phyloP scores from a whole-genome alignment of 2,888 invertebrate genomes.

The Caenorhabditis becei region DNA sequence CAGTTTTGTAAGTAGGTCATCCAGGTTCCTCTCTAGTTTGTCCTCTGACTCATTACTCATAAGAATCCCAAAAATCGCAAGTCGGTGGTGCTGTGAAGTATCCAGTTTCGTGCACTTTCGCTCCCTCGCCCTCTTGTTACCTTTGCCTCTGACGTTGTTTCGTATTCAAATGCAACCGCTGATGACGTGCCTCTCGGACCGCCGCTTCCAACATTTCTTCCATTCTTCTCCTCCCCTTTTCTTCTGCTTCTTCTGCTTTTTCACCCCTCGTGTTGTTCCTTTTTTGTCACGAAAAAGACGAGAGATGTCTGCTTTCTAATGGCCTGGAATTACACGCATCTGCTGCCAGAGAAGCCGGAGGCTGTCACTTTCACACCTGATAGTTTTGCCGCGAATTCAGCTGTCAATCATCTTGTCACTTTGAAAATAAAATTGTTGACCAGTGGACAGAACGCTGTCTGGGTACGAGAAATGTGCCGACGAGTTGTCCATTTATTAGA shows the following conservation, averaged over 20 bases:
- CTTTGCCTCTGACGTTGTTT: conserved; percentile 28
- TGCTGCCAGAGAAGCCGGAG: too few relatives aligned
- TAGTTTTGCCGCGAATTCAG: conserved; percentile 13
- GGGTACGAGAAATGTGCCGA: background rate
- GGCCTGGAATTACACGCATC: background rate
- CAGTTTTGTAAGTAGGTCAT: too few relatives aligned
- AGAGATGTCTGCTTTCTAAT: background rate
- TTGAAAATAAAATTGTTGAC: conserved; percentile 16
- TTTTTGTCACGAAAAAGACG: background rate
- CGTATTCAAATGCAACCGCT: conserved; percentile 35
- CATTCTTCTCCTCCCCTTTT: background rate
- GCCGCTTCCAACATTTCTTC: conserved; percentile 3
- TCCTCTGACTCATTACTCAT: too few relatives aligned
- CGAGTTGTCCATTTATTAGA: background rate
- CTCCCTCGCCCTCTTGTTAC: conserved; percentile 6
- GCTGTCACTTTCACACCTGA: conserved; percentile 20
- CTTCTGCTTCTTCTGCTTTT: background rate
- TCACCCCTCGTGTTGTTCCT: background rate
- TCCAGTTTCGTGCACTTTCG: background rate
- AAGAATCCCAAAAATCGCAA: too few relatives aligned
- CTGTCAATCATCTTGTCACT: conserved; percentile 35
- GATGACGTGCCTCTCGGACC: conserved; percentile 24
- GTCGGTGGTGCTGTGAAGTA: background rate
- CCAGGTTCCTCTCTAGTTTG: too few relatives aligned
- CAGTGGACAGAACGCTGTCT: conserved; percentile 11